These are phyloP conservation scores for Nysson spinosus DNA, from an alignment of 2,888 invertebrate genomes.

Conservation along the genomic window DNA sequence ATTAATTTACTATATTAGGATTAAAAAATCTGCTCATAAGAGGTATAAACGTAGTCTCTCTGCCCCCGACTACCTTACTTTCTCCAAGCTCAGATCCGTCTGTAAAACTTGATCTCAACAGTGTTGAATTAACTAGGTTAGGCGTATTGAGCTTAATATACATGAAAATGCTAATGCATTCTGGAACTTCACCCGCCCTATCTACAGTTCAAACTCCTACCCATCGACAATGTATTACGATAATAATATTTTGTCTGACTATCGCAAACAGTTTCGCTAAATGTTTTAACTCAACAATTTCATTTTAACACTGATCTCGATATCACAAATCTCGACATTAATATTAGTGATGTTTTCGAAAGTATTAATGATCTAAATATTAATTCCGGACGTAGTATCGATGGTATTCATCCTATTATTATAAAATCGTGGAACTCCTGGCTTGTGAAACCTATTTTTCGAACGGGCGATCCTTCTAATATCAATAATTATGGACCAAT, in stretches of 20 bases:
- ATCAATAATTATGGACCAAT: constrained; percentile 2
- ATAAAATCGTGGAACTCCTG: constrained; percentile 3
- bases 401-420: constrained; percentile 5
- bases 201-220: too few species aligned
- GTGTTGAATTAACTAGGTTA: background rate
- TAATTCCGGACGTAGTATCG: background rate
- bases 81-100: background rate
- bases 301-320: too few species aligned
- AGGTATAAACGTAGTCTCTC: background rate
- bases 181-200: too few species aligned
- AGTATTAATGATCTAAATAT: background rate
- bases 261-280: too few species aligned
- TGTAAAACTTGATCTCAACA: background rate
- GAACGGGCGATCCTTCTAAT: background rate
- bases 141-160: background rate
- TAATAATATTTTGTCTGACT: too few species aligned
- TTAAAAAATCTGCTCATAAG: background rate
- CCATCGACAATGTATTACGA: too few species aligned
- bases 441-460: background rate
- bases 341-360: background rate
- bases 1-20: background rate
- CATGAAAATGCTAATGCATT: too few species aligned
- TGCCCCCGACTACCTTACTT: background rate
- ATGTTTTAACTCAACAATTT: too few species aligned
- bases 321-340: background rate